A percentile compares a stretch with the other conserved stretches of the same genome.
Conservation (phyloP, 1,140 invertebrate species). For the Drosophila watanabei region DNA sequence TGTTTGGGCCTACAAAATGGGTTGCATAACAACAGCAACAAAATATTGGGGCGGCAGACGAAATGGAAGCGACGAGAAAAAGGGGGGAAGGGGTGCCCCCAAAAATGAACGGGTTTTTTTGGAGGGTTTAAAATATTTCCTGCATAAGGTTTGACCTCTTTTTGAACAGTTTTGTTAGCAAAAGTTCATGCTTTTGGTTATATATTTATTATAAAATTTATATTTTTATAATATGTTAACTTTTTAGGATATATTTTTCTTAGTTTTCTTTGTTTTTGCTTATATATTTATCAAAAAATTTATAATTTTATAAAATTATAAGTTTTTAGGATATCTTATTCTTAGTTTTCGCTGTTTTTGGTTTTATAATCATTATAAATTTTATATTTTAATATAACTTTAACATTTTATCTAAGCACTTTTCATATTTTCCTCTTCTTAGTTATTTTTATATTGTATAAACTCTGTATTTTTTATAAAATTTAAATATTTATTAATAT, state of each 20-base stretch:
- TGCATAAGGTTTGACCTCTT: not conserved
- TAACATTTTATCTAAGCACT: too few species aligned
- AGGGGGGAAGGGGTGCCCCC: slow-evolving; percentile 1
- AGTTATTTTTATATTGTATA: too few species aligned
- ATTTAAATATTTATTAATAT: too few species aligned
- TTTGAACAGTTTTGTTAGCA: not conserved
- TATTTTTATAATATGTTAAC: not conserved
- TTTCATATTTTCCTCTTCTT: too few species aligned
- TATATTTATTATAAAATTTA: not conserved
- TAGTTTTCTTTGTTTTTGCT: too few species aligned
- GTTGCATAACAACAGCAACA: slow-evolving; percentile 41
- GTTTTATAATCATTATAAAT: too few species aligned
- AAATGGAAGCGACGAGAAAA: slow-evolving; percentile 7
- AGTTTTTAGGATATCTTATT: too few species aligned
- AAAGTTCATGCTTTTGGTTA: not conserved
- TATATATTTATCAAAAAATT: too few species aligned
- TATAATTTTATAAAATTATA: too few species aligned
- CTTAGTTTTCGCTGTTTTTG: too few species aligned
- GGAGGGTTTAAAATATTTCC: slow-evolving; percentile 4
- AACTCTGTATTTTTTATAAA: too few species aligned
- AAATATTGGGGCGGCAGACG: slow-evolving; percentile 18
- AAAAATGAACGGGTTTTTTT: slow-evolving; percentile 6
- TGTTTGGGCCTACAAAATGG: slow-evolving; percentile 52
- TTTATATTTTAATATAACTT: too few species aligned
- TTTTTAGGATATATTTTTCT: not conserved